These are phyloP conservation scores for Palythoa caribaeorum DNA, from an alignment of 92 coral and sea anemone species.

Conservation along the genomic window DNA sequence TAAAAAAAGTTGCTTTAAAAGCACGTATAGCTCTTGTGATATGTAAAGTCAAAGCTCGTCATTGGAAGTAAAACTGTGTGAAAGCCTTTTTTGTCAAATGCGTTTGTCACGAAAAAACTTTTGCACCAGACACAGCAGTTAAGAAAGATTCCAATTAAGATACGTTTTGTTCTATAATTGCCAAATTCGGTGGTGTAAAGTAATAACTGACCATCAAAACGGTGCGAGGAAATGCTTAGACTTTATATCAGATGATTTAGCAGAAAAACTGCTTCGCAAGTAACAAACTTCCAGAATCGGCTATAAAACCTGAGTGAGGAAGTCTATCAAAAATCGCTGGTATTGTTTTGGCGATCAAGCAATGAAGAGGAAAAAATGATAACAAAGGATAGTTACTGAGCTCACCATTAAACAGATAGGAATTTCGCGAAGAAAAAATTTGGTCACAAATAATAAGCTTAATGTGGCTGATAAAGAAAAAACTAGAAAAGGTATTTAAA, in stretches of 20 bases:
- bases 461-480: too few relatives aligned
- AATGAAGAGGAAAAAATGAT: background rate
- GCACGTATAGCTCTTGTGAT: background rate
- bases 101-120: background rate
- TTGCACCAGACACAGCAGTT: background rate
- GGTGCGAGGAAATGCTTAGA: background rate
- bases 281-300: background rate
- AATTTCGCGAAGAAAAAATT: too few relatives aligned
- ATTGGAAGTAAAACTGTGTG: too few relatives aligned
- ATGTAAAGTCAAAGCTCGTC: background rate
- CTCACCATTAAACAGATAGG: background rate
- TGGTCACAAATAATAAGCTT: too few relatives aligned
- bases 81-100: too few relatives aligned
- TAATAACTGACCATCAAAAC: background rate
- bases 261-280: background rate
- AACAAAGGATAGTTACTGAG: background rate
- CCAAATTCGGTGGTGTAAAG: background rate
- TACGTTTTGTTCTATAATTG: background rate
- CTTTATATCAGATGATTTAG: background rate
- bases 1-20: too few relatives aligned
- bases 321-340: background rate
- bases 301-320: background rate
- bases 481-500: too few relatives aligned
- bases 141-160: background rate
- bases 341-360: background rate